phyloP scores from a whole-genome alignment of 2,113 vertebrate genomes.

The Neopipo cinnamomea region DNA sequence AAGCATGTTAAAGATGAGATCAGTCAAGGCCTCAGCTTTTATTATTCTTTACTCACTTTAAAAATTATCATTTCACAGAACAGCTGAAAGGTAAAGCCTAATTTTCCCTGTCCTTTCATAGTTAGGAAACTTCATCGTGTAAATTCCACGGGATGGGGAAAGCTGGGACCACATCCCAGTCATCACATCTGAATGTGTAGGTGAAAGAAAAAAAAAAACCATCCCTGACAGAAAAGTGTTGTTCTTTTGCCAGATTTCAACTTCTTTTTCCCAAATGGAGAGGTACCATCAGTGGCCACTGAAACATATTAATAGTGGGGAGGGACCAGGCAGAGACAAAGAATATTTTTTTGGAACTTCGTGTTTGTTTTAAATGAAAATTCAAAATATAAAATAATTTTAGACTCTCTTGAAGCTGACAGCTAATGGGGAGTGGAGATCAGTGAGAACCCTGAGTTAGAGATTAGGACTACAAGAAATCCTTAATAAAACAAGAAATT shows the following conservation, averaged over 20 bases:
- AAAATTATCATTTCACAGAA: not conserved
- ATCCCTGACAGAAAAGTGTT: not conserved
- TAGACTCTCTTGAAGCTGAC: not conserved
- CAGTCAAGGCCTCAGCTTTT: not conserved
- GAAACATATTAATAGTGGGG: not conserved
- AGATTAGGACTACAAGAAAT: not conserved
- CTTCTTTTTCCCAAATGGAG: not conserved
- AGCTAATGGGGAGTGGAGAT: not conserved
- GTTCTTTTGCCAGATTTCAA: not conserved
- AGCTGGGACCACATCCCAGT: not conserved
- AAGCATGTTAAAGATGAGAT: not conserved
- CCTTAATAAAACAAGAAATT: not conserved
- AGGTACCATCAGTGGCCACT: not conserved
- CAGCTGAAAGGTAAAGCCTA: not conserved
- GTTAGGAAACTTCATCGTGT: not conserved
- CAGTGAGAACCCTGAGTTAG: not conserved
- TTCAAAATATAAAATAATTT: not conserved
- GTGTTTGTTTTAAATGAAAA: not conserved
- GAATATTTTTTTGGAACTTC: not conserved
- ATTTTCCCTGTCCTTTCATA: not conserved
- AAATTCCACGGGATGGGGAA: not conserved
- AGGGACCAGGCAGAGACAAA: not conserved
- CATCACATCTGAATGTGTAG: not conserved
- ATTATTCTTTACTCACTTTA: not conserved
- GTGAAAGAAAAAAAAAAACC: not conserved